Conservation (phyloP, 1,140 invertebrate species). For the Aphidius ervi region DNA sequence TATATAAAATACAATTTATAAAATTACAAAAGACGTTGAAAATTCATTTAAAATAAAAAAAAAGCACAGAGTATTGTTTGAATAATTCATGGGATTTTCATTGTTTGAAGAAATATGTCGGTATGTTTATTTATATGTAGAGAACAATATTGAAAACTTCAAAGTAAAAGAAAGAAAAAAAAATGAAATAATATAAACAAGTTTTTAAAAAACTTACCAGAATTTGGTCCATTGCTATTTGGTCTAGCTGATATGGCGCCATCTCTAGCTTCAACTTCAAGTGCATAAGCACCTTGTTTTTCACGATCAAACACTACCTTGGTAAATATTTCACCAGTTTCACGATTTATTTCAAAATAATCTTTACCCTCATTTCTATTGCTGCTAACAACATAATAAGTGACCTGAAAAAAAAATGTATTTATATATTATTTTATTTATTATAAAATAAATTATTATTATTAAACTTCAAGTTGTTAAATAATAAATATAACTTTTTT, state of each 20-base stretch:
- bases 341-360: slow-evolving; percentile 90
- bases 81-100: slow-evolving; percentile 8
- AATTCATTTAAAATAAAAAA: no score
- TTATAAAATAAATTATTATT: neutral
- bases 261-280: slow-evolving; percentile 90
- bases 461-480: neutral
- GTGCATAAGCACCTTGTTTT: slow-evolving; percentile 89
- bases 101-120: neutral
- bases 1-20: no score
- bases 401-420: slow-evolving; percentile 60
- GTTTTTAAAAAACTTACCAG: slow-evolving; percentile 63
- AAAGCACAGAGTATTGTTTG: neutral
- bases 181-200: slow-evolving; percentile 9
- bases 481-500: neutral
- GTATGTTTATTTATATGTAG: no score
- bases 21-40: no score
- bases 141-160: no score
- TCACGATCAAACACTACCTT: slow-evolving; percentile 91
- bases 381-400: slow-evolving; percentile 87
- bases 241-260: slow-evolving; percentile 88
- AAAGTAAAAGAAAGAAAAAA: neutral
- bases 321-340: slow-evolving; percentile 91
- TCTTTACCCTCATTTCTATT: slow-evolving; percentile 87
- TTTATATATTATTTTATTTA: slow-evolving; percentile 6
- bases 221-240: slow-evolving; percentile 86